Percentiles rank a stretch among this genome's conserved stretches.
These are phyloP conservation scores for Gymnopithys bicolor DNA, from an alignment of 2,797 vertebrate genomes.

Conservation along the genomic window DNA sequence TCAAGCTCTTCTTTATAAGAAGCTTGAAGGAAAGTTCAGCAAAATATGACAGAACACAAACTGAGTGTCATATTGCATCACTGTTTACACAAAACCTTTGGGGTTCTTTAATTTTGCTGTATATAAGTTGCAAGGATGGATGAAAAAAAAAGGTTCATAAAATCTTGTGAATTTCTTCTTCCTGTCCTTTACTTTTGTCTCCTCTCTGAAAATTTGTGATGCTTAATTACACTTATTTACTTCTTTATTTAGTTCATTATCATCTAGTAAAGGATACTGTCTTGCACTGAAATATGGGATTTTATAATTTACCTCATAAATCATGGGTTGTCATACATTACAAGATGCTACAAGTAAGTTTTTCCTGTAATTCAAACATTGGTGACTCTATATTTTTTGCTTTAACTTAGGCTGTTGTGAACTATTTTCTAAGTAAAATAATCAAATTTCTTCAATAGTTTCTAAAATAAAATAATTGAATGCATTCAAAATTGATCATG, in stretches of 20 bases:
- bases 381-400: neutral
- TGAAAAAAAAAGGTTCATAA: neutral
- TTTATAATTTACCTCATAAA: constrained; percentile 1
- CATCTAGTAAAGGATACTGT: neutral
- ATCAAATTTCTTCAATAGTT: neutral
- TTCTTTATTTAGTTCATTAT: neutral
- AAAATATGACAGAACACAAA: neutral
- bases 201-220: neutral
- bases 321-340: neutral
- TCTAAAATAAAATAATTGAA: constrained; percentile 19
- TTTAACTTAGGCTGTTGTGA: neutral
- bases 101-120: neutral
- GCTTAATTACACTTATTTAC: neutral
- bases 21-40: constrained; percentile 1
- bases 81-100: neutral
- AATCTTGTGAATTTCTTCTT: neutral
- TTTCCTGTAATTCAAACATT: neutral
- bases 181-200: neutral
- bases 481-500: neutral
- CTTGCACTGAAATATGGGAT: constrained; percentile 10
- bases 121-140: neutral
- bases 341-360: neutral
- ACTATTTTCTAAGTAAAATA: constrained; percentile 12
- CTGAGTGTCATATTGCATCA: neutral
- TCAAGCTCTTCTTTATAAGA: neutral